These are phyloP conservation scores for Incurvaria masculella DNA, from an alignment of 2,888 invertebrate species.

Conservation along the genomic window DNA sequence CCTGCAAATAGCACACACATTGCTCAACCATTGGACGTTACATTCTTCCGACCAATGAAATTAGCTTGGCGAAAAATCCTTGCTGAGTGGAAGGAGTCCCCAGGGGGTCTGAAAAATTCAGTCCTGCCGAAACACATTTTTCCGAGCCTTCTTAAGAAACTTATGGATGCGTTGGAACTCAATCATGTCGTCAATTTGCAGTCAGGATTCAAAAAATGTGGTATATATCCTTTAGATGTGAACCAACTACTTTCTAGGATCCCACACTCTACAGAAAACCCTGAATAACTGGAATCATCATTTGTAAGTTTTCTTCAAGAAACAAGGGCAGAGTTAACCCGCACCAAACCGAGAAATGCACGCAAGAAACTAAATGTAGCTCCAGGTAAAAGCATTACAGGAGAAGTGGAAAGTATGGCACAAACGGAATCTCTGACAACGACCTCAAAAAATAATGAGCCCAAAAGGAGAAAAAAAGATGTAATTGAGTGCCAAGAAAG, in stretches of 20 bases:
- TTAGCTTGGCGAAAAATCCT: slow-evolving; percentile 17
- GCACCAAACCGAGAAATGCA: slow-evolving; percentile 2
- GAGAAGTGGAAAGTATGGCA: slow-evolving; percentile 2
- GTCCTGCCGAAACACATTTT: slow-evolving; percentile 17
- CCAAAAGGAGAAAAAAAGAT: not conserved
- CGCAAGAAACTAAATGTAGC: slow-evolving; percentile 4
- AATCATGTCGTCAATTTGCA: slow-evolving; percentile 11
- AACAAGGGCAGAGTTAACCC: slow-evolving; percentile 1
- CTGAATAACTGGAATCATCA: not conserved
- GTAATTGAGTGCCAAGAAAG: not conserved
- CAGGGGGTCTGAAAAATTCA: slow-evolving; percentile 12
- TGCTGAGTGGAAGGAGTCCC: slow-evolving; percentile 15
- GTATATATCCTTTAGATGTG: slow-evolving; percentile 13
- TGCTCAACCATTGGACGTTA: slow-evolving; percentile 22
- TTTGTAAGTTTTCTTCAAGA: slow-evolving; percentile 5
- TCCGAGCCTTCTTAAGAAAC: slow-evolving; percentile 13
- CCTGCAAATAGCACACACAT: slow-evolving; percentile 24
- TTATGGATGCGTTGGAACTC: slow-evolving; percentile 11
- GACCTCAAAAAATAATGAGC: not conserved
- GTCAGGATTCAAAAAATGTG: slow-evolving; percentile 15
- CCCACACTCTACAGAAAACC: not conserved
- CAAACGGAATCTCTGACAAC: not conserved
- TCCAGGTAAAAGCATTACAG: slow-evolving; percentile 8
- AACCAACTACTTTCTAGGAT: not conserved
- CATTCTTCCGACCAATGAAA: slow-evolving; percentile 21